Evolutionary conservation across 2,888 invertebrate genomes (phyloP).

Genomic region (Drosophila mercatorum): DNA sequence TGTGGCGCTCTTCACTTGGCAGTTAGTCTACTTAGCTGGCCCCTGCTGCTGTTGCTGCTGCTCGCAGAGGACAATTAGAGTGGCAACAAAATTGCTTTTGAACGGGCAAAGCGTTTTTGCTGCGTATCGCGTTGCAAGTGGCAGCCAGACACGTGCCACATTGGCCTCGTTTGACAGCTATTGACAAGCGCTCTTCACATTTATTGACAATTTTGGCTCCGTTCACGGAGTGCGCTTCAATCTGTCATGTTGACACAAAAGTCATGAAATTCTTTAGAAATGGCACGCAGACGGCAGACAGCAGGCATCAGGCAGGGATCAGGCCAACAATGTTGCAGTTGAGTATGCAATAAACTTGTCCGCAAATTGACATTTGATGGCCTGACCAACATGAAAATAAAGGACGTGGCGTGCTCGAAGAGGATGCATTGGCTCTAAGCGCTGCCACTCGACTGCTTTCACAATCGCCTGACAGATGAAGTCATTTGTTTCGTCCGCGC

Average conservation of each 20-base stretch:
- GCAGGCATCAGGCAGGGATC: conserved; percentile 4
- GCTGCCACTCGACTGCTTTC: conserved; percentile 19
- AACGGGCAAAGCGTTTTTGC: conserved; percentile 24
- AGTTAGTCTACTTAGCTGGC: background rate
- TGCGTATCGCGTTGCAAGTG: conserved; percentile 20
- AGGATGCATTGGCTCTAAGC: conserved; percentile 9
- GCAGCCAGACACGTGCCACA: conserved; percentile 58
- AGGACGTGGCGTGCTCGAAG: background rate
- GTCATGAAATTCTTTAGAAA: conserved; percentile 16
- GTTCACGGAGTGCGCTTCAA: conserved; percentile 53
- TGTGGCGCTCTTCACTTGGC: background rate
- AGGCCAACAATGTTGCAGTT: conserved; percentile 44
- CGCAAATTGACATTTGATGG: conserved; percentile 44
- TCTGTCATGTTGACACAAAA: conserved; percentile 52
- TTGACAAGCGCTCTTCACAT: conserved; percentile 45
- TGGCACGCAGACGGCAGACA: conserved; percentile 6
- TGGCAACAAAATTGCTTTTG: conserved; percentile 47
- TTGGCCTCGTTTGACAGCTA: conserved; percentile 56
- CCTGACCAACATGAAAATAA: conserved; percentile 3
- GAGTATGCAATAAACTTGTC: conserved; percentile 25
- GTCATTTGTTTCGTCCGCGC: conserved; percentile 27
- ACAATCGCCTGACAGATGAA: conserved; percentile 24
- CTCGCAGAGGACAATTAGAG: conserved; percentile 36
- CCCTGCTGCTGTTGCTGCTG: background rate
- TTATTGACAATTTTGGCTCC: conserved; percentile 54